Conservation (phyloP, 2,888 invertebrate species). For the Tupiocoris notatus region DNA sequence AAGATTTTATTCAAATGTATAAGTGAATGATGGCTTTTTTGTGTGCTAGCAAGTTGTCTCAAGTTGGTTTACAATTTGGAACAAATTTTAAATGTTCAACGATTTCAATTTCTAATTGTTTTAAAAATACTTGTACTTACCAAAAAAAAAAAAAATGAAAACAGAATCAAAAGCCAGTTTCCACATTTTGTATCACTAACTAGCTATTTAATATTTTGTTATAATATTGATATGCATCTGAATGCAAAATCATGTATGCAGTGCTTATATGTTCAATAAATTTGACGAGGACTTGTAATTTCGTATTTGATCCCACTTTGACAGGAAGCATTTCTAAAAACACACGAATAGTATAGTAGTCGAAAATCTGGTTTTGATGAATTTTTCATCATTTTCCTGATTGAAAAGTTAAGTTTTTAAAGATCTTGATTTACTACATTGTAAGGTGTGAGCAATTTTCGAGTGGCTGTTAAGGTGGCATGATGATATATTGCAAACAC, state of each 20-base stretch:
- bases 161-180: not conserved
- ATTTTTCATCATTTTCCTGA: too few species aligned
- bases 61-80: not conserved
- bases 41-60: not conserved
- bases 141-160: too few species aligned
- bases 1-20: not conserved
- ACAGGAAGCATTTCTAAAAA: not conserved
- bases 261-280: constrained; percentile 40
- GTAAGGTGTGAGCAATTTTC: too few species aligned
- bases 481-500: too few species aligned
- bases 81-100: not conserved
- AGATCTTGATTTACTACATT: too few species aligned
- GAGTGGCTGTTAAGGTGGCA: too few species aligned
- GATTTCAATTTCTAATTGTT: not conserved
- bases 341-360: too few species aligned
- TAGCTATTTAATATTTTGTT: constrained; percentile 28
- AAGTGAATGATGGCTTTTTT: not conserved
- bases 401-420: too few species aligned
- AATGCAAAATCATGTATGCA: constrained; percentile 34
- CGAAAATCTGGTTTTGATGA: too few species aligned
- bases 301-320: not conserved
- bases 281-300: constrained; percentile 32
- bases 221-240: constrained; percentile 28
- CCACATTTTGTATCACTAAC: not conserved
- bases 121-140: not conserved